Conservation (phyloP, 2,113 vertebrate genomes). For the Etia nguti region DNA sequence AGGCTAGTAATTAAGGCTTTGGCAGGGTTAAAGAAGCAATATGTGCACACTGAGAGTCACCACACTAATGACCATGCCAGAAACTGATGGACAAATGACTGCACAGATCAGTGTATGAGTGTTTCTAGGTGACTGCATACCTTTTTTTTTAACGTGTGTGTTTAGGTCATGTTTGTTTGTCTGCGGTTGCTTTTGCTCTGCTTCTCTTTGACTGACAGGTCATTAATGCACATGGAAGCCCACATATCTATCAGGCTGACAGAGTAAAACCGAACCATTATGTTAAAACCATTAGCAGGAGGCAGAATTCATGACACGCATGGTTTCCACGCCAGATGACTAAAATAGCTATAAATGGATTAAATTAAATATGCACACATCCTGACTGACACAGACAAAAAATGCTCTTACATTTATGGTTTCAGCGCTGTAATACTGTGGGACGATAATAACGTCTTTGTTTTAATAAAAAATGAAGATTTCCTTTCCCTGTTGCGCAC, state of each 20-base stretch:
- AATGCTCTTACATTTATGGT: conserved; percentile 4
- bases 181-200: not conserved
- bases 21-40: conserved; percentile 13
- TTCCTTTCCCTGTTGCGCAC: not conserved
- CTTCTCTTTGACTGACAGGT: conserved; percentile 35
- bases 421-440: not conserved
- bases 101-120: not conserved
- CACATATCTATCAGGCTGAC: conserved; percentile 19
- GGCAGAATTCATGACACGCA: conserved; percentile 29
- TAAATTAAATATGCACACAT: conserved; percentile 44
- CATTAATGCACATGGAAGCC: conserved; percentile 35
- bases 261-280: conserved; percentile 26
- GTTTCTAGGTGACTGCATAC: not conserved
- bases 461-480: conserved; percentile 16
- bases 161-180: not conserved
- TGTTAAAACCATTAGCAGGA: conserved; percentile 34
- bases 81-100: not conserved
- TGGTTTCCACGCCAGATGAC: conserved; percentile 2
- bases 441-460: not conserved
- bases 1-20: not conserved
- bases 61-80: not conserved
- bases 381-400: conserved; percentile 6
- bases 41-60: not conserved
- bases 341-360: conserved; percentile 46
- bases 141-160: not conserved